Evolutionary conservation across 2,113 vertebrate genomes (phyloP).

Genomic region (Motacilla alba): DNA sequence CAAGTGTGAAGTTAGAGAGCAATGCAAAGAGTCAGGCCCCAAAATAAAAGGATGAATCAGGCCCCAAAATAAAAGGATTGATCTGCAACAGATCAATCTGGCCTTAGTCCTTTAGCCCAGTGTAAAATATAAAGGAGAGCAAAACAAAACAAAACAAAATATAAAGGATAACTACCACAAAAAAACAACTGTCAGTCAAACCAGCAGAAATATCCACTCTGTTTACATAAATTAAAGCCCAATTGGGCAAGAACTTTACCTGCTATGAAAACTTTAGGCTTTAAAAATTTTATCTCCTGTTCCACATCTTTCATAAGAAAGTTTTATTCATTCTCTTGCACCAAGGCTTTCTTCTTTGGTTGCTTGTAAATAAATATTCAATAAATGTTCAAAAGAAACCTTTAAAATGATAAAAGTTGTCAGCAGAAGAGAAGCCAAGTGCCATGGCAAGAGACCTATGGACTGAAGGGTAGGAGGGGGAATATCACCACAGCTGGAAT

Average conservation of each 20-base stretch:
- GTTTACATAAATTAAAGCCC: background rate
- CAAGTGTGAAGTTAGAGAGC: background rate
- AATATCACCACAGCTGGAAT: background rate
- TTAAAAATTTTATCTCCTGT: background rate
- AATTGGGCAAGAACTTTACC: background rate
- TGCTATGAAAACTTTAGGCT: background rate
- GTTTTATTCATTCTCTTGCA: background rate
- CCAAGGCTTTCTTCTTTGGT: background rate
- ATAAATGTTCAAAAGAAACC: no score
- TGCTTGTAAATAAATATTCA: background rate
- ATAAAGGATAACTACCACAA: rapidly evolving
- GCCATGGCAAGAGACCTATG: background rate
- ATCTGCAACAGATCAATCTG: background rate
- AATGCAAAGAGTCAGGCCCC: background rate
- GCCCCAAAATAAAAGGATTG: background rate
- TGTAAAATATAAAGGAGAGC: background rate
- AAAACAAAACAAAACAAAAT: background rate
- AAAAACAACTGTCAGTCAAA: background rate
- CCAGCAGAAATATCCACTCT: background rate
- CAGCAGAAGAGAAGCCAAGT: background rate
- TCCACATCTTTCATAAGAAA: background rate
- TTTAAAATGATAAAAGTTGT: background rate
- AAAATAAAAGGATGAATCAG: background rate
- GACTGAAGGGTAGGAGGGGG: background rate
- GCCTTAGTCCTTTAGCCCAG: background rate